Percentiles rank a stretch among this genome's conserved stretches.
Conservation (phyloP, 2,888 invertebrate genomes). For the Tethea ocularis region DNA sequence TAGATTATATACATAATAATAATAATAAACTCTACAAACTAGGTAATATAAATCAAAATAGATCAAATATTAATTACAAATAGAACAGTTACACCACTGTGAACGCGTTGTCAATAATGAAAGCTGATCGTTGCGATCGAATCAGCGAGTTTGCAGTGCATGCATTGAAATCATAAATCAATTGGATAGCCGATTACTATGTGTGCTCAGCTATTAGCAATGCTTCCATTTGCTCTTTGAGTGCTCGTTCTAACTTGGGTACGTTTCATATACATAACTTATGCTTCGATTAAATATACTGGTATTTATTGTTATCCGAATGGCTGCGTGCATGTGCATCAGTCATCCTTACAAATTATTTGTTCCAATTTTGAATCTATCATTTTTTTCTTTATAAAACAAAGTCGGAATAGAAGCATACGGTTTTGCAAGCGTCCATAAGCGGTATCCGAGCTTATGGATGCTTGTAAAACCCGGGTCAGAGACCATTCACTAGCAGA, state of each 20-base stretch:
- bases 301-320: slow-evolving; percentile 11
- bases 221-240: slow-evolving; percentile 36
- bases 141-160: slow-evolving; percentile 49
- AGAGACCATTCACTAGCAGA: too few relatives aligned
- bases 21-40: too few relatives aligned
- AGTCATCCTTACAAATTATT: too few relatives aligned
- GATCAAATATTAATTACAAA: not conserved
- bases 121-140: slow-evolving; percentile 36
- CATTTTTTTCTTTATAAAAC: too few relatives aligned
- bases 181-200: slow-evolving; percentile 66
- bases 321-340: too few relatives aligned
- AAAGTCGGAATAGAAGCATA: too few relatives aligned
- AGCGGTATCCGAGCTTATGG: too few relatives aligned
- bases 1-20: too few relatives aligned
- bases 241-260: slow-evolving; percentile 38
- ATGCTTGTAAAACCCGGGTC: too few relatives aligned
- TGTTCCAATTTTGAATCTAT: slow-evolving; percentile 15
- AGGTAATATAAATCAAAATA: not conserved
- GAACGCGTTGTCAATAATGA: slow-evolving; percentile 30
- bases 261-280: slow-evolving; percentile 23
- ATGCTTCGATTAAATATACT: not conserved
- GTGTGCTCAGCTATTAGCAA: slow-evolving; percentile 65
- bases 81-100: not conserved
- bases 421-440: too few relatives aligned
- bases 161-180: slow-evolving; percentile 72